Conservation (phyloP, 2,797 vertebrate genomes). For the Hippopotamyrus pictus region DNA sequence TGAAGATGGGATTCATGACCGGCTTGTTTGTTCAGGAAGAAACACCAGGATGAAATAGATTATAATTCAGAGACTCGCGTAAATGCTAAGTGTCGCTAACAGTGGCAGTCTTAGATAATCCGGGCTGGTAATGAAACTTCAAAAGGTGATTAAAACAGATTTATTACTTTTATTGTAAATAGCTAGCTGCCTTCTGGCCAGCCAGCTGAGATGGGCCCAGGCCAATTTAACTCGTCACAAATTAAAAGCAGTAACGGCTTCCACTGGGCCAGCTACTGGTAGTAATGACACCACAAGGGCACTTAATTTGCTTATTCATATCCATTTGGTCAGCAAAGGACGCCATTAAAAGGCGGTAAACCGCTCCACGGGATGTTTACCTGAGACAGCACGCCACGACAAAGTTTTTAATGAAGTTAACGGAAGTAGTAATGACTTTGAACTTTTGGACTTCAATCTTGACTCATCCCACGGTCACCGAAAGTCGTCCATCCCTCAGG, state of each 20-base stretch:
- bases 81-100: neutral
- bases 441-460: neutral
- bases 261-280: slow-evolving; percentile 27
- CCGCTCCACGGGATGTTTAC: neutral
- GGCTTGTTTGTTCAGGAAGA: neutral
- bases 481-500: neutral
- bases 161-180: neutral
- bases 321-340: neutral
- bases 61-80: neutral
- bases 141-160: neutral
- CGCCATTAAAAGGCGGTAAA: neutral
- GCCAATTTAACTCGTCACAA: slow-evolving; percentile 49
- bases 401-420: neutral
- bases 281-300: slow-evolving; percentile 19
- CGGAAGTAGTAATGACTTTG: neutral
- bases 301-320: neutral
- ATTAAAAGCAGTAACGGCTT: slow-evolving; percentile 41
- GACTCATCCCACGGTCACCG: neutral
- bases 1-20: neutral
- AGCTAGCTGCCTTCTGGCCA: neutral
- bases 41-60: neutral
- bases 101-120: neutral
- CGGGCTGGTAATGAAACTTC: neutral
- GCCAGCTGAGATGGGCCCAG: slow-evolving; percentile 27
- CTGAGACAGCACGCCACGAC: neutral